Conservation (phyloP, 2,888 invertebrate species). For the Troides helena region DNA sequence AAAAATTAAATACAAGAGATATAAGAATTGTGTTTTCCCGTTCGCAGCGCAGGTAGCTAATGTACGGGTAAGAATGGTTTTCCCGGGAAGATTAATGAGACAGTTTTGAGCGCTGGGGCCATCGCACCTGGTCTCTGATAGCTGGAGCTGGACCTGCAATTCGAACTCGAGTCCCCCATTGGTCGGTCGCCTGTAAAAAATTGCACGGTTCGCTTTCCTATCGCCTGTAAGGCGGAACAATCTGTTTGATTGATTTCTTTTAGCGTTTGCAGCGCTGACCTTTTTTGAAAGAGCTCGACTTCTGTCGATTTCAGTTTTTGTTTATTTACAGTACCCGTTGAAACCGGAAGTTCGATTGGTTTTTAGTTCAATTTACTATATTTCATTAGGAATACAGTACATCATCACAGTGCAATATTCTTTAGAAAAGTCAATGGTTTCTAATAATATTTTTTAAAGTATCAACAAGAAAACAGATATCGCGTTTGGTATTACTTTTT, state of each 20-base stretch:
- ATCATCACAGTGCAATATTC: too few species aligned
- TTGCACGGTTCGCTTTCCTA: conserved; percentile 30
- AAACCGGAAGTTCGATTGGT: too few species aligned
- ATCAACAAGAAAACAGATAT: too few species aligned
- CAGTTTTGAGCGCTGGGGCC: conserved; percentile 48
- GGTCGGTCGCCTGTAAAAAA: conserved; percentile 32
- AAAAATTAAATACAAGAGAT: conserved; percentile 33
- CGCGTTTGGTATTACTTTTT: too few species aligned
- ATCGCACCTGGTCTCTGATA: conserved; percentile 42
- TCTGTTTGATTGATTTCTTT: conserved; percentile 29
- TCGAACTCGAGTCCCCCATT: conserved; percentile 34
- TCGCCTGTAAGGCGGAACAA: conserved; percentile 17
- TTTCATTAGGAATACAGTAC: too few species aligned
- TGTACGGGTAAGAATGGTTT: conserved; percentile 42
- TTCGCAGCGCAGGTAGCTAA: conserved; percentile 36
- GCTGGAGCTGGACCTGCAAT: conserved; percentile 37
- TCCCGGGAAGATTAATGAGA: conserved; percentile 61
- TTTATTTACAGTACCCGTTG: too few species aligned
- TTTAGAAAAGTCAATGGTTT: too few species aligned
- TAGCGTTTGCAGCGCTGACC: conserved; percentile 7
- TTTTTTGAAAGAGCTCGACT: neutral
- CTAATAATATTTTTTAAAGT: too few species aligned
- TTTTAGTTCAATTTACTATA: too few species aligned
- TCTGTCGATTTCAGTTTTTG: too few species aligned
- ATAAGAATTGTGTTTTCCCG: conserved; percentile 33